These are phyloP conservation scores for Sebastes nivosus DNA, from an alignment of 2,797 vertebrate species.

Conservation along the genomic window DNA sequence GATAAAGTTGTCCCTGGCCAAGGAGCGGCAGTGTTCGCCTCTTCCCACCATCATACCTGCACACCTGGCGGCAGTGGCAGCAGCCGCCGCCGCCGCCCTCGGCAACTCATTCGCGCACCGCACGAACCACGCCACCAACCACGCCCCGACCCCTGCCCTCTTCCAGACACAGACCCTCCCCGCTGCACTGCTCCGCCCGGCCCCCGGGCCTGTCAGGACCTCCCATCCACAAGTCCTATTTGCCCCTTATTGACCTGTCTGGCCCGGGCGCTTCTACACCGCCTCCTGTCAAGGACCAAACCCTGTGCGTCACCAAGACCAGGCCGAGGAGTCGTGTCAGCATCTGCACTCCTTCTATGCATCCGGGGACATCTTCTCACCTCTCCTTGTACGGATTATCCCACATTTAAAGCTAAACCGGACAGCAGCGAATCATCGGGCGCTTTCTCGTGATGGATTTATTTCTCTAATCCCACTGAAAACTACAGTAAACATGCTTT, in stretches of 20 bases:
- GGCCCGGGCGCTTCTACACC: conserved; percentile 15
- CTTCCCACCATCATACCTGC: conserved; percentile 89
- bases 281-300: conserved; percentile 31
- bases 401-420: background rate
- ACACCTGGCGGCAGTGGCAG: conserved; percentile 84
- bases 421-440: background rate
- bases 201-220: conserved; percentile 95
- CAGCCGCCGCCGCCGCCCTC: conserved; percentile 84
- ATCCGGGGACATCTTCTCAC: conserved; percentile 44
- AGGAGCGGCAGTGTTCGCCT: conserved; percentile 88
- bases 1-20: conserved; percentile 90
- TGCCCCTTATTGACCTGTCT: conserved; percentile 85
- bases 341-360: conserved; percentile 59
- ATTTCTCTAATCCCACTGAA: conserved; percentile 28
- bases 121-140: conserved; percentile 82
- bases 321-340: conserved; percentile 13
- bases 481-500: conserved; percentile 12
- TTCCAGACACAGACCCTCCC: conserved; percentile 92
- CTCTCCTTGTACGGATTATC: conserved; percentile 42
- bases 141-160: conserved; percentile 82
- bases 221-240: conserved; percentile 94
- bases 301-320: conserved; percentile 5
- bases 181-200: conserved; percentile 90
- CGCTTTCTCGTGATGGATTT: conserved; percentile 34
- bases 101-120: conserved; percentile 89